Conservation (phyloP, 1,140 invertebrate species). For the Ceratosolen solmsi region DNA sequence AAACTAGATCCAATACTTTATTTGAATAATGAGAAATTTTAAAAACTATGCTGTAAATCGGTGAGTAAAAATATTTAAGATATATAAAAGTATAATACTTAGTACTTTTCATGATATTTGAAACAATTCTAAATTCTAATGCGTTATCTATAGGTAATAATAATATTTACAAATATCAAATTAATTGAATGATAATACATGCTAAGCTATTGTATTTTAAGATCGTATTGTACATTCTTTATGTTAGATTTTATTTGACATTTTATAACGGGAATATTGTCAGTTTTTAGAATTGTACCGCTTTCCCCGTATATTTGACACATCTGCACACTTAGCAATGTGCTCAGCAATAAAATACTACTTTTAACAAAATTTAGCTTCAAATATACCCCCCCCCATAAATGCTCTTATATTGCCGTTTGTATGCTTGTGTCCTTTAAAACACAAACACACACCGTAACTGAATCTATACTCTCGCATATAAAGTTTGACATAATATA, state of each 20-base stretch:
- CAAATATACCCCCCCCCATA: conserved; percentile 33
- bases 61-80: neutral
- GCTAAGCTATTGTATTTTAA: neutral
- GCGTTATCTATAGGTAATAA: neutral
- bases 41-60: too few species aligned
- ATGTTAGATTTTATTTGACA: neutral
- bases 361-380: conserved; percentile 40
- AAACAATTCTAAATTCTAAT: neutral
- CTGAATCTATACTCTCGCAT: conserved; percentile 30
- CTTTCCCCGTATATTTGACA: neutral
- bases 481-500: too few species aligned
- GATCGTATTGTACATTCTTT: neutral
- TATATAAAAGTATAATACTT: neutral
- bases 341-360: conserved; percentile 33
- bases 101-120: neutral
- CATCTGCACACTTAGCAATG: too few species aligned
- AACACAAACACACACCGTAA: neutral
- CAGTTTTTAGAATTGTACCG: neutral
- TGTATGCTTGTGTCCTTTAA: conserved; percentile 6
- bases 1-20: neutral
- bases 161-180: neutral
- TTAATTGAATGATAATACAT: neutral
- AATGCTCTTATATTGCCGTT: conserved; percentile 23
- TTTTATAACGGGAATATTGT: neutral
- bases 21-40: too few species aligned